phyloP scores from a whole-genome alignment of 2,888 invertebrate species.

The Odontocolon sp. region DNA sequence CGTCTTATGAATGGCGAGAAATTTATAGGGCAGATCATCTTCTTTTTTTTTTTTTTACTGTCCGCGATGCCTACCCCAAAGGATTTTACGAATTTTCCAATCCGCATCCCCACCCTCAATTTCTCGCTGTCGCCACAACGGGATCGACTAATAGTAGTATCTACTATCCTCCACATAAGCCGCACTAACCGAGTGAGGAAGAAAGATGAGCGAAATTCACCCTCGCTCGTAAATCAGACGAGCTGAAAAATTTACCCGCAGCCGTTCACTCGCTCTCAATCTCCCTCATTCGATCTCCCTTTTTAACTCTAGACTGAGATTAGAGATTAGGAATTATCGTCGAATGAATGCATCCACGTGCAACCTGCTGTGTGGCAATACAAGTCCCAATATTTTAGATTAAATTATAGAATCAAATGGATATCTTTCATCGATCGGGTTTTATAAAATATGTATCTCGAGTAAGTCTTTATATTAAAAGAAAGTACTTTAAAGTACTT shows the following conservation, averaged over 20 bases:
- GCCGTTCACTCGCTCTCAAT: constrained; percentile 5
- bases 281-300: constrained; percentile 24
- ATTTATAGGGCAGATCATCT: constrained; percentile 72
- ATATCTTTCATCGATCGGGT: not conserved
- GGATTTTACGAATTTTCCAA: constrained; percentile 70
- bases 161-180: constrained; percentile 30
- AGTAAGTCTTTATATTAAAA: too few relatives aligned
- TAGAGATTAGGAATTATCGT: constrained; percentile 60
- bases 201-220: constrained; percentile 39
- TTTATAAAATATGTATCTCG: not conserved
- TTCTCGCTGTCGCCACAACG: constrained; percentile 37
- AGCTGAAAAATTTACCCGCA: constrained; percentile 60
- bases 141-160: constrained; percentile 52
- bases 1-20: constrained; percentile 73
- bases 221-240: constrained; percentile 62
- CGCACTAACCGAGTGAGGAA: not conserved
- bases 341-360: constrained; percentile 57
- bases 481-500: too few relatives aligned
- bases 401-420: constrained; percentile 56
- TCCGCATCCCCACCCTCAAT: constrained; percentile 49
- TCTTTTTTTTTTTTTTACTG: constrained; percentile 45
- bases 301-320: constrained; percentile 50
- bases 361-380: constrained; percentile 41
- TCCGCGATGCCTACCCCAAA: constrained; percentile 44
- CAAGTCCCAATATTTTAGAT: constrained; percentile 48